Base-by-base conservation (phyloP, 2,888 invertebrate species). In the Tyria jacobaeae region DNA sequence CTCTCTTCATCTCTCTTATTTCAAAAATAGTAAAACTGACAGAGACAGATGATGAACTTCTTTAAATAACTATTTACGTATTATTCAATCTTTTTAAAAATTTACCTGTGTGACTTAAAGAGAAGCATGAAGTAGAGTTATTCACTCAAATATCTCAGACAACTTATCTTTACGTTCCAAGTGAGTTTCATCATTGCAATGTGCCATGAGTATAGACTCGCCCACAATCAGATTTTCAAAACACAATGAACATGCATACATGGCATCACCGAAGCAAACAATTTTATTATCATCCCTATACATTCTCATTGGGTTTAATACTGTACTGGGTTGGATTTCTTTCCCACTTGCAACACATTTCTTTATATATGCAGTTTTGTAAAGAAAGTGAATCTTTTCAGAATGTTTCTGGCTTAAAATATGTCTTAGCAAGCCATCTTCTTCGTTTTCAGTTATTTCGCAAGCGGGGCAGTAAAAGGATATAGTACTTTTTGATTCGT, bases 251-350 rank as follows among this genome's bases (percentile, higher is more conserved):
- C 94, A 94, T 7, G 94, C 94, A 3, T 90, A 94, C 70, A 87
- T 68, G 0, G 90, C 90, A 73, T 94, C 92, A 0, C 94, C 94
- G 1, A 94, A 94, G 60, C 94, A 94, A 0, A 94, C 93, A 39
- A 94, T 91, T 70, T 94, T 94, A 68, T 94, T 94, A 2, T 87
- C 88, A 85, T 94, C 94, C 1, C 94, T 67, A 47, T 94, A 94
- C 88, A 92, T 86, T n/a, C 64, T 91, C 94, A 94, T 94, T 0
- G 94, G 86, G 56, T 94, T 94, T 1, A 94, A 68, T 0, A 94
- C 86, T 0, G 94, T 92, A 58, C 94, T 94, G 0, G 94, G 94
- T 62, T 90, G 89, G 0, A 94, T 94, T 60, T 94, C 93, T 54
- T 89, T 90, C 0, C 91, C 90, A 0, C 82, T 66, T 0, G 85